Evolutionary conservation across 2,113 vertebrate genomes (phyloP).

Genomic region (Chamaetylas fuelleborni): DNA sequence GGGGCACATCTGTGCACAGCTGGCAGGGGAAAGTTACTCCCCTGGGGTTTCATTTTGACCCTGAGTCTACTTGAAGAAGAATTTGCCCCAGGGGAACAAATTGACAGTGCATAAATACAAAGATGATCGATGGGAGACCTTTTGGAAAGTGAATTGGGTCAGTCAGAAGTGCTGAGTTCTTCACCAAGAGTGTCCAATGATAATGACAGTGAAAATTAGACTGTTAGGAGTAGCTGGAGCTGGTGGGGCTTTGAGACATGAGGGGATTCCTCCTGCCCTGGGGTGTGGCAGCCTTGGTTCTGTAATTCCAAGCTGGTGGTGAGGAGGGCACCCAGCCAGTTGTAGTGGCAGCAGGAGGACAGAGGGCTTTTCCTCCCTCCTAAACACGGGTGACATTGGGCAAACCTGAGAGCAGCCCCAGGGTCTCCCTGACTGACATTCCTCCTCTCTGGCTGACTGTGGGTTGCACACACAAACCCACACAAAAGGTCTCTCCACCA

Average conservation of each 20-base stretch:
- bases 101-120: background rate
- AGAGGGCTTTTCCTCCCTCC: background rate
- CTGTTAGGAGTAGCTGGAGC: no score
- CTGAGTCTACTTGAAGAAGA: background rate
- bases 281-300: background rate
- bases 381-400: background rate
- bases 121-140: background rate
- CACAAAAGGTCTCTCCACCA: background rate
- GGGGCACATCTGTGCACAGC: background rate
- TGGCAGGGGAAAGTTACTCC: background rate
- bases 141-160: background rate
- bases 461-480: background rate
- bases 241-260: background rate
- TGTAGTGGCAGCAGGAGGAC: background rate
- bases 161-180: background rate
- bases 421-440: accelerated
- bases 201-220: background rate
- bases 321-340: background rate
- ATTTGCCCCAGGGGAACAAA: background rate
- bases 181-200: background rate
- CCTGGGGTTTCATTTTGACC: background rate
- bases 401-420: background rate
- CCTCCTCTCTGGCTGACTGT: background rate
- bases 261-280: background rate
- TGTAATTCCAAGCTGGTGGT: background rate